Evolutionary conservation across 2,888 invertebrate species (phyloP).

Genomic region (Zonitis immaculata): DNA sequence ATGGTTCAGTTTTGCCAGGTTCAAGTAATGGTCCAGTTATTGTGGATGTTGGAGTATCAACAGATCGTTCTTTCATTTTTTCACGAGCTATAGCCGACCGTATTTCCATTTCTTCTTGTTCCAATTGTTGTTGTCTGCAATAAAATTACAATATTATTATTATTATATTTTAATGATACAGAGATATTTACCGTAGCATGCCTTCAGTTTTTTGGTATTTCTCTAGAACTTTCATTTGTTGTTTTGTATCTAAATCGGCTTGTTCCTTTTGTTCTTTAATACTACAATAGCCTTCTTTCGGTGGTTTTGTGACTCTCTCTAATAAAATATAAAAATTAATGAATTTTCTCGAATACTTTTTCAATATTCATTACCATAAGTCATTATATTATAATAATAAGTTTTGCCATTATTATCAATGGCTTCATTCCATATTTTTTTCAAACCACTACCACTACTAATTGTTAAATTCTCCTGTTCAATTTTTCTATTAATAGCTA

Average conservation of each 20-base stretch:
- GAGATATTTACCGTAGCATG: constrained; percentile 23
- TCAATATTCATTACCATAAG: too few species aligned
- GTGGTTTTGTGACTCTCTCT: constrained; percentile 76
- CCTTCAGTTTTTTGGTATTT: constrained; percentile 35
- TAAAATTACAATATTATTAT: background rate
- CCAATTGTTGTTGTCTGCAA: constrained; percentile 35
- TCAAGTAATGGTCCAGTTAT: constrained; percentile 55
- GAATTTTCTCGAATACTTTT: too few species aligned
- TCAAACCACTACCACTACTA: constrained; percentile 32
- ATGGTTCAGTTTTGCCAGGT: constrained; percentile 60
- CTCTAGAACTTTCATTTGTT: constrained; percentile 44
- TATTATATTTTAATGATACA: background rate
- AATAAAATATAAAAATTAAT: too few species aligned
- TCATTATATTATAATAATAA: constrained; percentile 84
- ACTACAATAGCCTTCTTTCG: constrained; percentile 66
- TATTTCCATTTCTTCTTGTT: constrained; percentile 52
- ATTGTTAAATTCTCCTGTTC: constrained; percentile 39
- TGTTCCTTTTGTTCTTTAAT: constrained; percentile 60
- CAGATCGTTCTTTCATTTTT: constrained; percentile 46
- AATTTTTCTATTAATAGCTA: constrained; percentile 46
- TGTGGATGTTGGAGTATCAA: constrained; percentile 38
- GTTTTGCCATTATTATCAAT: constrained; percentile 69
- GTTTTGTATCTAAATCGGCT: constrained; percentile 50
- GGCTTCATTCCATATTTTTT: constrained; percentile 72
- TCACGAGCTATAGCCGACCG: constrained; percentile 50